A percentile compares a stretch with the other conserved stretches of the same genome.
These are phyloP conservation scores for Pseudolaguvia tuberculata DNA, from an alignment of 2,113 vertebrate genomes.

Conservation along the genomic window DNA sequence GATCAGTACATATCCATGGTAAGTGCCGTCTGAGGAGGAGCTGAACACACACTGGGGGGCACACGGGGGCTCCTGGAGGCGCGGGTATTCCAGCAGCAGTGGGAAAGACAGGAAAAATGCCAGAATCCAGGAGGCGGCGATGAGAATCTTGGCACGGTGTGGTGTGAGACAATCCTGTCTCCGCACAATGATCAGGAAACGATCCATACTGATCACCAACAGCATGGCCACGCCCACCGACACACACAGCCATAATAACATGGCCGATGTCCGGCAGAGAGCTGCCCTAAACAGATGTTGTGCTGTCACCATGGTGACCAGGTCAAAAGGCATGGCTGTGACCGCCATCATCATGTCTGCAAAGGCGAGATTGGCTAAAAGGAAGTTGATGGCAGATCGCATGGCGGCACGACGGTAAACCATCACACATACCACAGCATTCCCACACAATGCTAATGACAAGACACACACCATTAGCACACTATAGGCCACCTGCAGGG, in stretches of 20 bases:
- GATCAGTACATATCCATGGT: slow-evolving; percentile 84
- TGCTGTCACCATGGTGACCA: slow-evolving; percentile 84
- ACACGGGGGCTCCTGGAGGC: slow-evolving; percentile 86
- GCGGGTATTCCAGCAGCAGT: slow-evolving; percentile 80
- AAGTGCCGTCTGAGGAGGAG: slow-evolving; percentile 77
- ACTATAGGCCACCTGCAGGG: slow-evolving; percentile 88
- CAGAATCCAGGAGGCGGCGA: slow-evolving; percentile 81
- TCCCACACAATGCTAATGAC: slow-evolving; percentile 85
- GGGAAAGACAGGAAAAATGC: slow-evolving; percentile 88
- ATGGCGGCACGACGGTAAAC: slow-evolving; percentile 97
- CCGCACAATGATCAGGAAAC: slow-evolving; percentile 96
- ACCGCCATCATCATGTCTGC: slow-evolving; percentile 93
- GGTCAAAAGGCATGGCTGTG: slow-evolving; percentile 92
- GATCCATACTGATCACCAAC: slow-evolving; percentile 95
- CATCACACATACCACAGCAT: slow-evolving; percentile 96
- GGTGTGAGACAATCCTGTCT: slow-evolving; percentile 93
- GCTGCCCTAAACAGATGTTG: slow-evolving; percentile 87
- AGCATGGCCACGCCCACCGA: slow-evolving; percentile 89
- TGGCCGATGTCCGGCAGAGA: slow-evolving; percentile 89
- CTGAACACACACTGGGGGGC: slow-evolving; percentile 95
- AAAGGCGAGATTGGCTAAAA: slow-evolving; percentile 92
- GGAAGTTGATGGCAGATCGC: slow-evolving; percentile 97
- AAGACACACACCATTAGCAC: slow-evolving; percentile 82
- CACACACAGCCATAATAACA: slow-evolving; percentile 95
- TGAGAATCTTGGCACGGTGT: slow-evolving; percentile 86